These are phyloP conservation scores for Galerucella calmariensis DNA, from an alignment of 2,888 invertebrate genomes.

Conservation along the genomic window DNA sequence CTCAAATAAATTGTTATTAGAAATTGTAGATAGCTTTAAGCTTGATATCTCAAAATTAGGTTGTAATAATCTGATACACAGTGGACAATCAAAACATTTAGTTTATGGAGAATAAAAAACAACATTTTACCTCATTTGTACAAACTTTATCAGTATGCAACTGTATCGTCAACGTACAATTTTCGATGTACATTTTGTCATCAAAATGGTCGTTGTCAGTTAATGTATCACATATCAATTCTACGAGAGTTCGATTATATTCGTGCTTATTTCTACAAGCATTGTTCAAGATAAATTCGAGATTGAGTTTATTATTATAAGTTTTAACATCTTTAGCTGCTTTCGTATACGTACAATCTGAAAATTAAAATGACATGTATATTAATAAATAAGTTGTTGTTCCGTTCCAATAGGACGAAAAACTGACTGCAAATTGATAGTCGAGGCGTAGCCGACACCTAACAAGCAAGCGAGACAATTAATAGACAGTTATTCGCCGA, in stretches of 20 bases:
- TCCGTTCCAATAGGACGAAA: no score
- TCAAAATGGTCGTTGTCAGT: constrained; percentile 28
- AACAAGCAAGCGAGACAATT: no score
- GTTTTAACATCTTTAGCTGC: not conserved
- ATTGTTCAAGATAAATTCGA: constrained; percentile 25
- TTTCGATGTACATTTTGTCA: not conserved
- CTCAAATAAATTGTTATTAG: no score
- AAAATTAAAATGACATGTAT: constrained; percentile 1
- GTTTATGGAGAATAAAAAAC: no score
- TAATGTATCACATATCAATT: constrained; percentile 30
- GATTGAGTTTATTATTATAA: constrained; percentile 19
- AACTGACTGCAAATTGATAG: no score
- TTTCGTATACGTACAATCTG: constrained; percentile 15
- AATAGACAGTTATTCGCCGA: no score
- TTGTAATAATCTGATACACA: no score
- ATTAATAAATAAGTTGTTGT: no score
- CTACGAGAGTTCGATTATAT: constrained; percentile 21
- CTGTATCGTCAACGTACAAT: constrained; percentile 28
- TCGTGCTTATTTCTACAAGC: constrained; percentile 14
- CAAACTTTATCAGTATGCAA: constrained; percentile 30
- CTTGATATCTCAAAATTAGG: no score
- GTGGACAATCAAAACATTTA: no score
- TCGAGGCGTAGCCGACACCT: no score
- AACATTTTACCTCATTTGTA: constrained; percentile 21
- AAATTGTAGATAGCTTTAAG: not conserved